Base-by-base conservation (phyloP, 1,140 invertebrate species). In the Caerostris extrusa region DNA sequence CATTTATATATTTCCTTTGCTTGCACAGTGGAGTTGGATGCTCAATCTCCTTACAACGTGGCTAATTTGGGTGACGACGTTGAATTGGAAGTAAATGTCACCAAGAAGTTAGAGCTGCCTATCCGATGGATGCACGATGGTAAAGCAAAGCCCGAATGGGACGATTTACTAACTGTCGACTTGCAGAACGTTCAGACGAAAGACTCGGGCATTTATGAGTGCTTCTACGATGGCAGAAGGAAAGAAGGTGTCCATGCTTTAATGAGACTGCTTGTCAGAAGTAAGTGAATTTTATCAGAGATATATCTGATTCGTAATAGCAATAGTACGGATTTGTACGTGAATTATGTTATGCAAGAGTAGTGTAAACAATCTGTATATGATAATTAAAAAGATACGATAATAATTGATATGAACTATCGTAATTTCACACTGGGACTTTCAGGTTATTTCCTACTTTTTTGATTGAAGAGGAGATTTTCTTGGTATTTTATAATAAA, bases 131-230 rank as follows among this genome's bases (percentile, higher is more conserved):
- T n/a, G 53, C 88, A 94, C 10, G 53, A 94, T 57, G 93, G 89
- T 6, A 58, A 64, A 56, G 64, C 69, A 34, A 12, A 91, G 34
- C 88, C 89, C 2, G 88, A 91, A 17, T 94, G 93, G 93, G n/a
- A 64, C 6, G 89, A 55, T 10, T 56, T 90, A 17, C 19, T 90
- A 7, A 85, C 69, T 7, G 86, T 94, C 1, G 7, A 77, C 12
- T 12, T 94, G 8, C 17, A 61, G 5, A 50, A 92, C n/a, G 83
- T 93, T 5, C 19, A 64, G 10, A 6, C 34, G 12, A 69, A 77
- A 14, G 87, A 94, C 83, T 57, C 69, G 1, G 94, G 94, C 7
- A 91, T 95, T 14, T 95, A 95, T 14, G 94, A 95, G 77, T 90
- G 77, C 8, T 94, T 90, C 19, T 95, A 90, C n/a, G 94, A 95